Evolutionary conservation across 2,113 vertebrate genomes (phyloP), one percentile per base, ranked within the genome.

Genomic region (Pomatorhinus ruficollis): DNA sequence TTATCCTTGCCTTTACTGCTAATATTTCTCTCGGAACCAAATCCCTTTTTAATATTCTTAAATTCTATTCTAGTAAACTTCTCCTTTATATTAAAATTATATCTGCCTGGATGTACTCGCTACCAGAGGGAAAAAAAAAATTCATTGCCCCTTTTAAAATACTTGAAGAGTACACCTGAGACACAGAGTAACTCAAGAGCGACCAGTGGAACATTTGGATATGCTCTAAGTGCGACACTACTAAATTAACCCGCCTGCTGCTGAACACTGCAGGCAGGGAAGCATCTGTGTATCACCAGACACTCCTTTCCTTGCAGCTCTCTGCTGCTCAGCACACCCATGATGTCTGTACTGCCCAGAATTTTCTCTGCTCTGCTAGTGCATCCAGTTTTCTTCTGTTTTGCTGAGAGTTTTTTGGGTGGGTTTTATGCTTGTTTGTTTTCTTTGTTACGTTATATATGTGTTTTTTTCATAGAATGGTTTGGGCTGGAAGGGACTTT

Each of bases 1-100:
- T 98, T 97, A 97, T 97, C 97, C 97, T 93, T 91, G 95, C 97
- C 97, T 98, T 98, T 97, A 97, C 93, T 97, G 98, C 97, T 98
- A 98, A 98, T 98, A 98, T 98, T 98, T 98, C 98, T 97, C 97
- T 98, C 93, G 16, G 97, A 98, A 97, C 97, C 95, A 98, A 98
- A 98, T 98, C 98, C 98, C 98, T 98, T 97, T 97, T 98, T 98
- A 98, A 98, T 98, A 98, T 98, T 98, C 98, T 98, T 98, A 98
- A 98, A 98, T 98, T 98, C 97, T 97, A 97, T 98, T 98, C 97
- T 97, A 97, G 97, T 97, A 97, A 97, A 98, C 98, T 98, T 97
- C 96, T 89, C 89, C 92, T 98, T 98, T 84, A 66, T 97, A 98
- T 98, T 98, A 98, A 98, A 98, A 96, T 96, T 96, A 96, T 97